Conservation (phyloP, 2,113 vertebrate genomes). For the Dasyornis broadbenti region DNA sequence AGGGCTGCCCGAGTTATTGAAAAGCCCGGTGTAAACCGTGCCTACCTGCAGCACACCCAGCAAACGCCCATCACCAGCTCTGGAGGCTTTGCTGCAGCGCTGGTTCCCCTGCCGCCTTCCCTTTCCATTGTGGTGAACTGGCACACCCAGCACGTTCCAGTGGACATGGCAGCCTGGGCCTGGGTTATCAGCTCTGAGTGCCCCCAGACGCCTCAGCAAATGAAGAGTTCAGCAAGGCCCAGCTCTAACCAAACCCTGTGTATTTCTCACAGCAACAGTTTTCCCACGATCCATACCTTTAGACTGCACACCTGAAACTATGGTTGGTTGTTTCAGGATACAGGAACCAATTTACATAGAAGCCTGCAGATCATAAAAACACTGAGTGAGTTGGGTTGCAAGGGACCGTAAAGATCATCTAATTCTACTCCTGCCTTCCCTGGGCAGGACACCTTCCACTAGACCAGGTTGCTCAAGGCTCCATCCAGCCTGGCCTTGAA, state of each 20-base stretch:
- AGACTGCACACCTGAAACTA: not conserved
- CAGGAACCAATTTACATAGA: not conserved
- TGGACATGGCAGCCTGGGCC: rapidly evolving
- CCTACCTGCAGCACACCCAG: not conserved
- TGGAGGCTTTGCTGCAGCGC: not conserved
- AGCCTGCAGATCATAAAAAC: not conserved
- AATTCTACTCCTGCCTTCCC: not conserved
- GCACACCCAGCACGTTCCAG: rapidly evolving
- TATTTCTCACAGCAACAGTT: not conserved
- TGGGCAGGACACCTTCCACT: not conserved
- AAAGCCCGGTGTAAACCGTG: not conserved
- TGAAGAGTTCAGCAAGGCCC: not conserved
- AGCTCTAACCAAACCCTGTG: not conserved
- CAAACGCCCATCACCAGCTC: not conserved
- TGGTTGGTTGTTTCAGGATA: not conserved
- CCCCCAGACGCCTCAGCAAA: not conserved
- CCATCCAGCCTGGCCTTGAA: not conserved
- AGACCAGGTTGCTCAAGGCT: not conserved
- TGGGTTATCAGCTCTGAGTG: not conserved
- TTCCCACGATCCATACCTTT: not conserved
- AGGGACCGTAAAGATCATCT: not conserved
- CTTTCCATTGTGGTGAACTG: not conserved
- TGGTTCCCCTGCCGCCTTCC: not conserved
- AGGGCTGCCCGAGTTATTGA: not conserved
- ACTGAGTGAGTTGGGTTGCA: not conserved